A percentile compares a stretch with the other conserved stretches of the same genome.
phyloP scores from a whole-genome alignment of 2,888 invertebrate genomes.

The Apeira syringaria region DNA sequence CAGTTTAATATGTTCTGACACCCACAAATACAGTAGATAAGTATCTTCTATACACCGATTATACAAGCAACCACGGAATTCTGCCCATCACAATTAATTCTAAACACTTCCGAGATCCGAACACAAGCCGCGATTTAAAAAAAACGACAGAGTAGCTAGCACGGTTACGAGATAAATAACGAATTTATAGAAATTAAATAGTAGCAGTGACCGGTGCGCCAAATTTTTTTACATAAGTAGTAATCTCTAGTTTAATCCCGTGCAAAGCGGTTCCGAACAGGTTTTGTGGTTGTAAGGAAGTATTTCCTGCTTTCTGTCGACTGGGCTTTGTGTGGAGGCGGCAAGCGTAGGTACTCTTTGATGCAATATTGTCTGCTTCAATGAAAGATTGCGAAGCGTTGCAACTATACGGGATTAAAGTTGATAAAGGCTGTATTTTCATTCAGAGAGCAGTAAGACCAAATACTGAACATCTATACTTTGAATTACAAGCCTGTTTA shows the following conservation, averaged over 20 bases:
- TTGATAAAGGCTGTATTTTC: too few species aligned
- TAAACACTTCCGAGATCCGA: conserved; percentile 2
- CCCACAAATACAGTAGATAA: conserved; percentile 45
- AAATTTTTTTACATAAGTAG: conserved; percentile 22
- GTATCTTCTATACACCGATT: conserved; percentile 18
- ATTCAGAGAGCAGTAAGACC: too few species aligned
- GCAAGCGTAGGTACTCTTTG: conserved; percentile 16
- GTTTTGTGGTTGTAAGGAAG: conserved; percentile 16
- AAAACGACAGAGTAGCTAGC: background rate
- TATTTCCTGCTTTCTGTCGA: conserved; percentile 15
- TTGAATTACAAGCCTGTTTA: too few species aligned
- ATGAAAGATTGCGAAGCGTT: background rate
- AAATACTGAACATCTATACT: too few species aligned
- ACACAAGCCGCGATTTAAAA: background rate
- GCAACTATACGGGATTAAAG: too few species aligned
- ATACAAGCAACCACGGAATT: conserved; percentile 19
- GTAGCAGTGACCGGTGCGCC: conserved; percentile 7
- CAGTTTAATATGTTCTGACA: conserved; percentile 33
- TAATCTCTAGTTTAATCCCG: conserved; percentile 39
- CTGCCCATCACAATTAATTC: conserved; percentile 15
- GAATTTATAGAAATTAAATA: conserved; percentile 4
- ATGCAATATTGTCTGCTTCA: conserved; percentile 13
- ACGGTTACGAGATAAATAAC: background rate
- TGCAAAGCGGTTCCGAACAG: conserved; percentile 33
- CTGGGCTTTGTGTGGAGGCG: conserved; percentile 15